Base-by-base conservation (phyloP, 2,797 vertebrate species). In the Chromobotia macracanthus region DNA sequence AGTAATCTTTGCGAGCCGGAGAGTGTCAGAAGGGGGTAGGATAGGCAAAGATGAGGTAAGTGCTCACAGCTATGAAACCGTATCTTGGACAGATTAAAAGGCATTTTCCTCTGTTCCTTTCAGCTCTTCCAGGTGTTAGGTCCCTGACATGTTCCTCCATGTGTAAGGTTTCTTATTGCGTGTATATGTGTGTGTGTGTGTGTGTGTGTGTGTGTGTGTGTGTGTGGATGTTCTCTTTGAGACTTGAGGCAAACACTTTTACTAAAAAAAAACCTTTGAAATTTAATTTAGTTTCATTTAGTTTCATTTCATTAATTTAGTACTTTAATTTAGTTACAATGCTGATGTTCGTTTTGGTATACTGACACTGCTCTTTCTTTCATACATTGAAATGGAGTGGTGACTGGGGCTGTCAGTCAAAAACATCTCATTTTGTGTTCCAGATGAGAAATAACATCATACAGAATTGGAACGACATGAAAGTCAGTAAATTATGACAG, bases 71-170 rank as follows among this genome's bases (percentile, higher is more conserved):
- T 90, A 93, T 92, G 92, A 93, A 94, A 94, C 91, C 86, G 89
- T 92, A 94, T 92, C 92, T 93, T 89, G 91, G 90, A 89, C 88
- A 91, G 89, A 92, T 93, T 93, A 91, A 93, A 93, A 92, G 86
- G 88, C 89, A 84, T 91, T 92, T 93, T 91, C 90, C 90, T 90
- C 86, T 66, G 84, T 87, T 87, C 86, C 86, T 90, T 91, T 90
- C 84, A 90, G 89, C 84, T 87, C 80, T 50, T 83, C 89, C 91
- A 93, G 92, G 93, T 93, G 91, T 89, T 90, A 87, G 89, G 88
- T 84, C 87, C 83, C 76, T 69, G 65, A 56, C 58, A 67, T 75
- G 78, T 80, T 79, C 60, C 66, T 55, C 67, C 55, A 23, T 63
- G 63, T 60, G 31, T 72, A 69, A 55, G 53, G 63, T 60, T 74